Evolutionary conservation across 1,140 invertebrate species (phyloP).

Genomic region (Drosophila virilis): DNA sequence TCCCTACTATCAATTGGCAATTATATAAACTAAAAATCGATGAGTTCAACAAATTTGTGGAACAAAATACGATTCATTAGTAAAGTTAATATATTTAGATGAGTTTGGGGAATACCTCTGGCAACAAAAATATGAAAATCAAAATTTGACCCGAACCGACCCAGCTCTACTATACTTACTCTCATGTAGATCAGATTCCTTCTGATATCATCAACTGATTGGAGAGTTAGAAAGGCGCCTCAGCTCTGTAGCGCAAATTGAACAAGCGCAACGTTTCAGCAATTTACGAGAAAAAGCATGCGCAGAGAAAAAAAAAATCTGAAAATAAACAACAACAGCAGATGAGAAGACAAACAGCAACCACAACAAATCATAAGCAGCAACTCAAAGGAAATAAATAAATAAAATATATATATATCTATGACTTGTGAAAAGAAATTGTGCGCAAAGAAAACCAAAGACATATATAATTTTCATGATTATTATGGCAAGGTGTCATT

Average conservation of each 20-base stretch:
- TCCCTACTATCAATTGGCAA: no score
- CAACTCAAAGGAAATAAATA: slow-evolving; percentile 11
- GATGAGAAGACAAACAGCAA: slow-evolving; percentile 32
- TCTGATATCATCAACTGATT: background rate
- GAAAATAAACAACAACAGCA: slow-evolving; percentile 33
- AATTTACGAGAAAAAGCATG: slow-evolving; percentile 60
- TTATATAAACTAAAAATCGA: no score
- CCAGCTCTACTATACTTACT: no score
- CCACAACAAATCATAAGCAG: slow-evolving; percentile 39
- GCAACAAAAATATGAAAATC: no score
- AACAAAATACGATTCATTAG: no score
- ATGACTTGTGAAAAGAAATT: slow-evolving; percentile 24
- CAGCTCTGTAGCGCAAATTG: slow-evolving; percentile 44
- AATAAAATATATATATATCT: slow-evolving; percentile 19
- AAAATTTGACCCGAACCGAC: no score
- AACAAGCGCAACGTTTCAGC: slow-evolving; percentile 59
- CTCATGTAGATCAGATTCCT: no score
- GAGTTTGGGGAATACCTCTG: no score
- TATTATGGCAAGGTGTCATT: slow-evolving; percentile 73
- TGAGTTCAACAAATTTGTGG: no score
- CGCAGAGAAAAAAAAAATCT: slow-evolving; percentile 18
- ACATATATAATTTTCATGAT: slow-evolving; percentile 65
- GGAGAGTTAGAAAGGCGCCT: background rate
- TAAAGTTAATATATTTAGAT: no score
- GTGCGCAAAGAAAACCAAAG: slow-evolving; percentile 37